phyloP scores from a whole-genome alignment of 2,113 vertebrate genomes.

The Zosterops lateralis region DNA sequence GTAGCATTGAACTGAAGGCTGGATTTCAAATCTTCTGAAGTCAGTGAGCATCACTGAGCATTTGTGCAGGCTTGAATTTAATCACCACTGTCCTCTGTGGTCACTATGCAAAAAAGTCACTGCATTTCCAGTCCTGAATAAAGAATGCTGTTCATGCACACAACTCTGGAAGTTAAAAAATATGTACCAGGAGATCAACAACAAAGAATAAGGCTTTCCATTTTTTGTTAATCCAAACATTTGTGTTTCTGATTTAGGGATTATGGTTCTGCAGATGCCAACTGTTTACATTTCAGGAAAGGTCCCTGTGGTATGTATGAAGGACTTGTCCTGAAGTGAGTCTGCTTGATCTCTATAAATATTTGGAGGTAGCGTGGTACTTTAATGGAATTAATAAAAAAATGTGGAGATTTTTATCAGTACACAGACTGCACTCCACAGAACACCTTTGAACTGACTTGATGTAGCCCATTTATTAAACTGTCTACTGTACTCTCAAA shows the following conservation, averaged over 20 bases:
- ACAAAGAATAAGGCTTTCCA: background rate
- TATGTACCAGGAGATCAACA: background rate
- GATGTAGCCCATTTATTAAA: background rate
- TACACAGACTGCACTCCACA: background rate
- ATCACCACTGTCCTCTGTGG: background rate
- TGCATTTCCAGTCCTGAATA: background rate
- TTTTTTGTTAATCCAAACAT: slow-evolving; percentile 44
- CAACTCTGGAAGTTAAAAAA: background rate
- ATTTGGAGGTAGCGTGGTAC: slow-evolving; percentile 33
- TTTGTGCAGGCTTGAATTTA: background rate
- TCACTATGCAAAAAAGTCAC: background rate
- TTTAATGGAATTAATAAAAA: slow-evolving; percentile 36
- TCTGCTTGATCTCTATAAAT: slow-evolving; percentile 45
- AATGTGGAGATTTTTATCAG: background rate
- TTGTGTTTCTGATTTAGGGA: slow-evolving; percentile 52
- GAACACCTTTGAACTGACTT: background rate
- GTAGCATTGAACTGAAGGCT: background rate
- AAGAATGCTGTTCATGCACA: background rate
- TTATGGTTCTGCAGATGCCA: slow-evolving; percentile 32
- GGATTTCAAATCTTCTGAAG: background rate
- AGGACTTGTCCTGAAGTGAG: slow-evolving; percentile 44
- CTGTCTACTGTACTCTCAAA: background rate
- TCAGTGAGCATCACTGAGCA: background rate
- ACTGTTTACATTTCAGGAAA: slow-evolving; percentile 49
- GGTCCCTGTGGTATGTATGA: background rate